Conservation (phyloP, 2,797 vertebrate species). For the Lemur catta region DNA sequence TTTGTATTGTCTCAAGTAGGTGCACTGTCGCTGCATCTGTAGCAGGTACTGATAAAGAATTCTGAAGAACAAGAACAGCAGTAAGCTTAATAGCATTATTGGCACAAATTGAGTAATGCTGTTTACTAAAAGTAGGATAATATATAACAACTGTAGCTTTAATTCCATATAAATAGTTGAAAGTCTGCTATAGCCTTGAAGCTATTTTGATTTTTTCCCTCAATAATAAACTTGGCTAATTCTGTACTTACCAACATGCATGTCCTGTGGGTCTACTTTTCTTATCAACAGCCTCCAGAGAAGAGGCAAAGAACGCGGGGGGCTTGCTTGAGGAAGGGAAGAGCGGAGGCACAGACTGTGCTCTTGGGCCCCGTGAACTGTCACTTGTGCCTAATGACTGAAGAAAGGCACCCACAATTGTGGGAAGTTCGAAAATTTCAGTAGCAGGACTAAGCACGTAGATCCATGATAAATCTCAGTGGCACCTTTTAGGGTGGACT, state of each 20-base stretch:
- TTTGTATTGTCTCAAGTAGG: no score
- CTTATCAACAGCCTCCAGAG: background rate
- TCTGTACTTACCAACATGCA: no score
- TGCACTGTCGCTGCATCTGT: background rate
- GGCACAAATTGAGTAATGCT: background rate
- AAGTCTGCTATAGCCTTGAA: background rate
- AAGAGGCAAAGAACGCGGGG: rapidly evolving
- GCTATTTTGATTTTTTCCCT: background rate
- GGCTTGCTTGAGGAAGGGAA: background rate
- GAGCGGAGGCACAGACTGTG: background rate
- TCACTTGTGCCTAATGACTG: background rate
- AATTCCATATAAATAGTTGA: background rate
- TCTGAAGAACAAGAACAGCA: background rate
- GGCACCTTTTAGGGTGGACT: background rate
- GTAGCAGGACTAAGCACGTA: background rate
- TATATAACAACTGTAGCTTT: background rate
- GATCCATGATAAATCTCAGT: background rate
- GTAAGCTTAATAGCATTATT: background rate
- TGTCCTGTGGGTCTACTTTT: background rate
- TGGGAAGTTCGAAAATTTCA: background rate
- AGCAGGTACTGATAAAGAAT: background rate
- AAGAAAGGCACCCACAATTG: background rate
- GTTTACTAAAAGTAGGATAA: no score
- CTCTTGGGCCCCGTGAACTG: background rate
- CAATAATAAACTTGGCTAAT: background rate